phyloP scores from a whole-genome alignment of 2,113 vertebrate species.

The Hippocampus abdominalis region DNA sequence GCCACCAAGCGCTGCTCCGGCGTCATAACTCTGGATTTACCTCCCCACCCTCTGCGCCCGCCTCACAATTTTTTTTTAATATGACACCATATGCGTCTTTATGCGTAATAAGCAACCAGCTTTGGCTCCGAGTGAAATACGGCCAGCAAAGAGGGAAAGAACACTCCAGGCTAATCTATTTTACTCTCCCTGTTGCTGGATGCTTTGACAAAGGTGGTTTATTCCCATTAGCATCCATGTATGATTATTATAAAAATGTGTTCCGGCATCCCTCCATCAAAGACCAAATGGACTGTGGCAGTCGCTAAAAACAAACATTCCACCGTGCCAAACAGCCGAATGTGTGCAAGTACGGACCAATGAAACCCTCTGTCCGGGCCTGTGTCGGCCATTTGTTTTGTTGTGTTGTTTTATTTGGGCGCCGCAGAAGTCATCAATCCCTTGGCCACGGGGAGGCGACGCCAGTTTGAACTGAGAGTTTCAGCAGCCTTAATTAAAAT shows the following conservation, averaged over 20 bases:
- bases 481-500: constrained; percentile 56
- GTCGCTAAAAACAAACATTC: constrained; percentile 52
- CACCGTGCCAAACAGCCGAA: constrained; percentile 32
- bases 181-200: constrained; percentile 40
- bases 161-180: constrained; percentile 61
- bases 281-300: constrained; percentile 46
- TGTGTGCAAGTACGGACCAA: constrained; percentile 37
- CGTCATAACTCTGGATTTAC: constrained; percentile 69
- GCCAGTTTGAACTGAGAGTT: constrained; percentile 43
- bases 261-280: constrained; percentile 44
- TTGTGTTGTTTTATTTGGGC: constrained; percentile 59
- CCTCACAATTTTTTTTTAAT: constrained; percentile 49
- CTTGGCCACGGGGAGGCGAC: constrained; percentile 47
- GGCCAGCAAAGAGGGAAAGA: constrained; percentile 54
- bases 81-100: constrained; percentile 68
- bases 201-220: constrained; percentile 60
- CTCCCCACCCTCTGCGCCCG: constrained; percentile 35
- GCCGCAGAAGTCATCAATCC: constrained; percentile 60
- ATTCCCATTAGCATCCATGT: constrained; percentile 57
- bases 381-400: constrained; percentile 49
- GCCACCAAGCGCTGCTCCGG: constrained; percentile 58
- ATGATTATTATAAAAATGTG: constrained; percentile 59
- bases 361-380: constrained; percentile 16
- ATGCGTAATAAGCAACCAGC: constrained; percentile 65
- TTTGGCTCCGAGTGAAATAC: constrained; percentile 59